These are phyloP conservation scores for Oceanodroma tethys DNA, from an alignment of 2,113 vertebrate genomes.

Conservation along the genomic window DNA sequence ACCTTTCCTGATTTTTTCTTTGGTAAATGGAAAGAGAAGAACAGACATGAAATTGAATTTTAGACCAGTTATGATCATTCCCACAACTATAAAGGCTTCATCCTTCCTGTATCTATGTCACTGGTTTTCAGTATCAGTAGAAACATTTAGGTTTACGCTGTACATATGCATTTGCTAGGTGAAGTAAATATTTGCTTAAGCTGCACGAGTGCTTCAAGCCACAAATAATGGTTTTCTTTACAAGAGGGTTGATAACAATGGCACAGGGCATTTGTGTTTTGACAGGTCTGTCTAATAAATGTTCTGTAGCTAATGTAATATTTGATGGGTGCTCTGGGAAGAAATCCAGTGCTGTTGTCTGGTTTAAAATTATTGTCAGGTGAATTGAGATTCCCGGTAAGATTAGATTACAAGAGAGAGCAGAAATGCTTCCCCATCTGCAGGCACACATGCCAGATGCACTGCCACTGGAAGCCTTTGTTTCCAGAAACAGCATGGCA, in stretches of 20 bases:
- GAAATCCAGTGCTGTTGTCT: background rate
- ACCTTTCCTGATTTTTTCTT: background rate
- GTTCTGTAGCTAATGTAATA: background rate
- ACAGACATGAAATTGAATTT: background rate
- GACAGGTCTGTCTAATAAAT: conserved; percentile 20
- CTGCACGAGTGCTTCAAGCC: background rate
- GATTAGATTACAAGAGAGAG: background rate
- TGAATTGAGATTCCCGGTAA: background rate
- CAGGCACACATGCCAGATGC: background rate
- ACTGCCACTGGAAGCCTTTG: background rate
- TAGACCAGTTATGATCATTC: background rate
- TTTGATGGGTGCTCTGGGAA: conserved; percentile 31
- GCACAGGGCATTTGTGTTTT: conserved; percentile 21
- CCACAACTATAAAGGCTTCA: background rate
- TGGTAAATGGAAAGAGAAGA: background rate
- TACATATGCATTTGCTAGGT: background rate
- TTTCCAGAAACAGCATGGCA: background rate
- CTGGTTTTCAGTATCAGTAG: background rate
- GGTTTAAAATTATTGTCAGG: background rate
- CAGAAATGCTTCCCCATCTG: background rate
- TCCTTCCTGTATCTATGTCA: background rate
- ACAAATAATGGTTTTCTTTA: background rate
- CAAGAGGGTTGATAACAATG: background rate
- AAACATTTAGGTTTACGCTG: background rate
- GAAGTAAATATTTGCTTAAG: background rate